Evolutionary conservation across 2,113 vertebrate genomes (phyloP).

Genomic region (Poeciliopsis turrubarensis): DNA sequence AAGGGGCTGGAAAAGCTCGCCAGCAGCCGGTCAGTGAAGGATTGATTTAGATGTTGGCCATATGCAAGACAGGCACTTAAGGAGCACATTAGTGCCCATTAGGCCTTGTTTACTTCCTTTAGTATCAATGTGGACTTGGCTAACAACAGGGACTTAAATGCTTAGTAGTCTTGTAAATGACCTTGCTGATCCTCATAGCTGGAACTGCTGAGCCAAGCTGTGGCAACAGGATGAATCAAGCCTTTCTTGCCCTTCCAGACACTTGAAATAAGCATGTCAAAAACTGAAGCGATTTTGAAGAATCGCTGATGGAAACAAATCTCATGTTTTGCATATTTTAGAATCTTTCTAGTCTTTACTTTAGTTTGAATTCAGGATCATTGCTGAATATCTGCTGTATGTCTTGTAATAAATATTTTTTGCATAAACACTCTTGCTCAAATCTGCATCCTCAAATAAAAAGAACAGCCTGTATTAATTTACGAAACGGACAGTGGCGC

Average conservation of each 20-base stretch:
- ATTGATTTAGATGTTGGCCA: slow-evolving; percentile 69
- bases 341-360: background rate
- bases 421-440: background rate
- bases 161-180: slow-evolving; percentile 66
- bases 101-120: slow-evolving; percentile 72
- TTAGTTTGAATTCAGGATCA: background rate
- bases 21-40: slow-evolving; percentile 52
- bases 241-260: slow-evolving; percentile 30
- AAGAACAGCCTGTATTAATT: background rate
- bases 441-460: background rate
- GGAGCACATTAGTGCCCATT: slow-evolving; percentile 76
- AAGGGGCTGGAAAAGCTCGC: slow-evolving; percentile 42
- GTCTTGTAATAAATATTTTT: background rate
- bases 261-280: background rate
- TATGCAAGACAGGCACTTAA: slow-evolving; percentile 71
- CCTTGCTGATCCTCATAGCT: slow-evolving; percentile 59
- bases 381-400: background rate
- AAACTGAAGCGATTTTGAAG: background rate
- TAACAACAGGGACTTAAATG: slow-evolving; percentile 61
- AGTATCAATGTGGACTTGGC: slow-evolving; percentile 53
- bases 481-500: background rate
- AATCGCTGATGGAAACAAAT: background rate
- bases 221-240: slow-evolving; percentile 32
- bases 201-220: slow-evolving; percentile 60
- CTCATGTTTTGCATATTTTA: background rate